Conservation (phyloP, 2,888 invertebrate genomes). For the Tholera decimalis region DNA sequence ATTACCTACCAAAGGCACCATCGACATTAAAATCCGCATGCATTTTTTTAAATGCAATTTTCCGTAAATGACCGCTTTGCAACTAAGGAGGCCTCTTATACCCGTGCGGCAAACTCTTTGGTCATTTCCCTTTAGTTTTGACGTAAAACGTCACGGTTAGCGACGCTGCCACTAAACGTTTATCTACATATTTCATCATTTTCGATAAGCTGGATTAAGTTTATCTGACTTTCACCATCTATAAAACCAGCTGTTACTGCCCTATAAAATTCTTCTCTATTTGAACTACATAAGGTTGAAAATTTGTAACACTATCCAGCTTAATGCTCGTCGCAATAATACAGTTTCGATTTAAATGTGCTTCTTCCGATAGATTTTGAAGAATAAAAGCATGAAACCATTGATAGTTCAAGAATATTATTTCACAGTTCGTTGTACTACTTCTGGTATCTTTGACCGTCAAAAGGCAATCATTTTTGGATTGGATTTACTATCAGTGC, state of each 20-base stretch:
- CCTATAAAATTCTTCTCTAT: conserved; percentile 22
- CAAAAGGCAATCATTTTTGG: conserved; percentile 24
- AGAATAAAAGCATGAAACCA: conserved; percentile 43
- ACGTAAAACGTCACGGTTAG: conserved; percentile 72
- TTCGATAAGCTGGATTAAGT: conserved; percentile 56
- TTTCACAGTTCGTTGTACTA: conserved; percentile 44
- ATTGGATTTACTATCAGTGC: conserved; percentile 17
- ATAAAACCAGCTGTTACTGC: conserved; percentile 38
- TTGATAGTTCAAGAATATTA: conserved; percentile 34
- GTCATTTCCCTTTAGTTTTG: conserved; percentile 59
- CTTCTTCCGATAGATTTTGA: conserved; percentile 36
- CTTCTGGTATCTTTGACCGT: conserved; percentile 39
- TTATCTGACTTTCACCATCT: conserved; percentile 69
- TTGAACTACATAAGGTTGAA: conserved; percentile 24
- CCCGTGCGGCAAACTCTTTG: conserved; percentile 59
- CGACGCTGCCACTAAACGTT: conserved; percentile 40
- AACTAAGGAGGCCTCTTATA: conserved; percentile 43
- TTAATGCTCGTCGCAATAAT: conserved; percentile 11
- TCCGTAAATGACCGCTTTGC: conserved; percentile 35
- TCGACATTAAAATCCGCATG: conserved; percentile 25
- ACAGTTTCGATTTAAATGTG: conserved; percentile 31
- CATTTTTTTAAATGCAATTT: conserved; percentile 33
- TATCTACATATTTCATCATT: conserved; percentile 53
- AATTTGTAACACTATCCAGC: conserved; percentile 32
- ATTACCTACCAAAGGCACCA: background rate